These are phyloP conservation scores for Ibidorhyncha struthersii DNA, from an alignment of 2,113 vertebrate species.

Conservation along the genomic window DNA sequence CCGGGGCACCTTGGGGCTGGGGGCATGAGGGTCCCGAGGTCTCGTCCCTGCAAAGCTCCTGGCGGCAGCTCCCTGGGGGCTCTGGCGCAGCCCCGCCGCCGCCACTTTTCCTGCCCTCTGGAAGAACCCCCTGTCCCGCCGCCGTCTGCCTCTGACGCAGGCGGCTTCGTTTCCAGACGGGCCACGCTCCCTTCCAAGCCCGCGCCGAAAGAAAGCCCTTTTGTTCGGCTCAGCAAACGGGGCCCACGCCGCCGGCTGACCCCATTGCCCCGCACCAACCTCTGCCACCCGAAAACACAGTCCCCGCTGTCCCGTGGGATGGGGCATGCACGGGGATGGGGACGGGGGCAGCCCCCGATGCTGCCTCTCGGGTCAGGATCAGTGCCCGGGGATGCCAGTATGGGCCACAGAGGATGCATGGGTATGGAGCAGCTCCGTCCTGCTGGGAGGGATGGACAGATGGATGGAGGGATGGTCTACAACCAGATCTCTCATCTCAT, in stretches of 20 bases:
- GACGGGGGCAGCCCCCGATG: accelerated
- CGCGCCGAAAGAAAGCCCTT: conserved; percentile 31
- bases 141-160: conserved; percentile 39
- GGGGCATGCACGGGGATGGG: neutral
- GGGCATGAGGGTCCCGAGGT: accelerated
- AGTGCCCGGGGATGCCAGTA: accelerated
- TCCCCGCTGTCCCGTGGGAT: neutral
- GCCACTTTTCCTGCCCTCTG: neutral
- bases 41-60: accelerated
- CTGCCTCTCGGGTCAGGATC: neutral
- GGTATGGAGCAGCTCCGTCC: neutral
- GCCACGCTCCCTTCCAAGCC: neutral
- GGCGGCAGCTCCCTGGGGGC: accelerated
- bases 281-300: neutral
- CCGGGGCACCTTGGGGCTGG: neutral
- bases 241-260: neutral
- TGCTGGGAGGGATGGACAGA: neutral
- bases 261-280: neutral
- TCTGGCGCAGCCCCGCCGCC: neutral
- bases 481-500: neutral
- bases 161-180: neutral
- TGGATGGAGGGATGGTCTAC: neutral
- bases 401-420: neutral
- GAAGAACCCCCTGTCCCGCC: neutral
- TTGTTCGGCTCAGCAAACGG: conserved; percentile 19